These are phyloP conservation scores for Rhadinocentrus ornatus DNA, from an alignment of 2,797 vertebrate genomes.

Conservation along the genomic window DNA sequence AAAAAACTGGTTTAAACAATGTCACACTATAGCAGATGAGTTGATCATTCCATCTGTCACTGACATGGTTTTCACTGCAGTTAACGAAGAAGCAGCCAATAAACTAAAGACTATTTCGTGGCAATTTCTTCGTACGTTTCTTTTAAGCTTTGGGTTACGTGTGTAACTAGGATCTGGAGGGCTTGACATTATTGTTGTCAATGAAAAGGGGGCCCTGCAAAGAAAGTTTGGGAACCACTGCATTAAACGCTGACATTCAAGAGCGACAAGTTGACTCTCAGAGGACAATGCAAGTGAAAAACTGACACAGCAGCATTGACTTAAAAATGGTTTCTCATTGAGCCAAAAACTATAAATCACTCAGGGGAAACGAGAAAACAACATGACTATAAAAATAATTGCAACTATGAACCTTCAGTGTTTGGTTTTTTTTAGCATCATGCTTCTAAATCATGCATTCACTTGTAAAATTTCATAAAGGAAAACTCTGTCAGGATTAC, in stretches of 20 bases:
- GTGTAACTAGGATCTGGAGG: too few species aligned
- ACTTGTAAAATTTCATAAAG: slow-evolving; percentile 2
- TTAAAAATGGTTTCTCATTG: neutral
- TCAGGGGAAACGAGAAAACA: neutral
- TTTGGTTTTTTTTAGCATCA: neutral
- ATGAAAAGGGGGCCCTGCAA: too few species aligned
- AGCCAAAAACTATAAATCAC: slow-evolving; percentile 3
- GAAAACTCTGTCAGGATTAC: slow-evolving; percentile 10
- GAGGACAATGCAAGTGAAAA: neutral
- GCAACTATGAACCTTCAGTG: neutral
- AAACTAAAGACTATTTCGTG: too few species aligned
- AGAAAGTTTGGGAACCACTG: too few species aligned
- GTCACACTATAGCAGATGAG: too few species aligned
- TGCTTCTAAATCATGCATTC: slow-evolving; percentile 19
- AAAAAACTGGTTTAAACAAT: too few species aligned
- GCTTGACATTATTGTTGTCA: too few species aligned
- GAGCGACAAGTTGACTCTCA: slow-evolving; percentile 31
- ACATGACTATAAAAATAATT: neutral
- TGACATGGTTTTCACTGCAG: too few species aligned
- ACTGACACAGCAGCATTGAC: neutral
- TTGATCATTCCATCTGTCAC: too few species aligned
- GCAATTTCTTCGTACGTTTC: too few species aligned
- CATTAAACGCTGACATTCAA: slow-evolving; percentile 55
- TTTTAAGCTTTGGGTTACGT: too few species aligned
- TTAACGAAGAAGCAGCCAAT: too few species aligned